Evolutionary conservation across 2,797 vertebrate species (phyloP).

Genomic region (Nyctalus aviator): DNA sequence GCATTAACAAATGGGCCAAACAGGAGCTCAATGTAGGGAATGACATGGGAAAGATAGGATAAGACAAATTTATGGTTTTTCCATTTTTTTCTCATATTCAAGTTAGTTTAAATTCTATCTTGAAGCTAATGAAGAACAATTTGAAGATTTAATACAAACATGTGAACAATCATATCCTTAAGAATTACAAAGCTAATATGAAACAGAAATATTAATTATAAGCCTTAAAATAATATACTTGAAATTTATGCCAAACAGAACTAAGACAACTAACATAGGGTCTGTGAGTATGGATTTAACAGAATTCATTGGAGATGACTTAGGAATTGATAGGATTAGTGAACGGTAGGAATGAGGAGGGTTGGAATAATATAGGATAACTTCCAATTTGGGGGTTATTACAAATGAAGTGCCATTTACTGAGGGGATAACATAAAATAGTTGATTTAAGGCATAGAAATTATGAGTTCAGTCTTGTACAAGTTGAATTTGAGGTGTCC

Average conservation of each 20-base stretch:
- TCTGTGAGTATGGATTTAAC: background rate
- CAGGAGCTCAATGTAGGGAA: background rate
- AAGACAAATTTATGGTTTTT: background rate
- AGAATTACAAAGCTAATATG: background rate
- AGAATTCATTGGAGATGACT: background rate
- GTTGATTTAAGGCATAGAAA: background rate
- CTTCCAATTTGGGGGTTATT: background rate
- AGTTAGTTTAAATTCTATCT: background rate
- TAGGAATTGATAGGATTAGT: background rate
- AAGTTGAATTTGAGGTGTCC: background rate
- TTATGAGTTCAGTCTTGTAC: background rate
- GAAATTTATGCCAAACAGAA: background rate
- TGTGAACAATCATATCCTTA: conserved; percentile 17
- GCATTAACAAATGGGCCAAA: background rate
- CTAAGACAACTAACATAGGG: background rate
- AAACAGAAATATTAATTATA: conserved; percentile 32
- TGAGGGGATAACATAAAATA: background rate
- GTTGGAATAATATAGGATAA: background rate
- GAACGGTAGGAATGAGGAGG: background rate
- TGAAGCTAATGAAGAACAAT: background rate
- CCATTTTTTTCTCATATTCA: background rate
- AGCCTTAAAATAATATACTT: background rate
- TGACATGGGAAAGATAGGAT: background rate
- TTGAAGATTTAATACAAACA: conserved; percentile 6
- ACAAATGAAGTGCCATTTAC: background rate